phyloP scores from a whole-genome alignment of 2,797 vertebrate genomes.

The Mus minutoides region DNA sequence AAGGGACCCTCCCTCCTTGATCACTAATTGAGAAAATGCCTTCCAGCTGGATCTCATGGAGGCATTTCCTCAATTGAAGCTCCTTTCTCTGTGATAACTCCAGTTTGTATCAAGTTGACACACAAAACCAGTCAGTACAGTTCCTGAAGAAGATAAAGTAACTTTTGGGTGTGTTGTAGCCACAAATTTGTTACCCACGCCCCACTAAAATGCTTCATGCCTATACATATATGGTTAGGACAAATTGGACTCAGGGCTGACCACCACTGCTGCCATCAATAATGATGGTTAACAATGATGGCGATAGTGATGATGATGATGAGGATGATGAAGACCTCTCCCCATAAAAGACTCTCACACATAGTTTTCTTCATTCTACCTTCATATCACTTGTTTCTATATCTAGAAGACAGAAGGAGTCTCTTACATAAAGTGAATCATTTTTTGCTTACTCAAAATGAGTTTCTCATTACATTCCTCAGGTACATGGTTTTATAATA shows the following conservation, averaged over 20 bases:
- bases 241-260: not conserved
- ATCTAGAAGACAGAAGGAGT: not conserved
- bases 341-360: not conserved
- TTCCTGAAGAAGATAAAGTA: not conserved
- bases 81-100: no score
- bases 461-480: not conserved
- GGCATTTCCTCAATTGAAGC: no score
- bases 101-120: no score
- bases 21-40: no score
- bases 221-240: not conserved
- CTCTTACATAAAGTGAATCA: not conserved
- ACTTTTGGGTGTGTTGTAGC: not conserved
- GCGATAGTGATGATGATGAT: not conserved
- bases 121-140: no score
- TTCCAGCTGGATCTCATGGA: no score
- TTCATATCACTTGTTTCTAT: not conserved
- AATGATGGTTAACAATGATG: not conserved
- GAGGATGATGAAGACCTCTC: not conserved
- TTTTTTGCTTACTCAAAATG: not conserved
- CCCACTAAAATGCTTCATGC: fast-evolving
- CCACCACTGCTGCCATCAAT: not conserved
- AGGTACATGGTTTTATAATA: not conserved
- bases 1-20: no score
- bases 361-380: not conserved
- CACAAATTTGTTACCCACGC: not conserved